Conservation (phyloP, 2,888 invertebrate genomes). For the Malachius bipustulatus region DNA sequence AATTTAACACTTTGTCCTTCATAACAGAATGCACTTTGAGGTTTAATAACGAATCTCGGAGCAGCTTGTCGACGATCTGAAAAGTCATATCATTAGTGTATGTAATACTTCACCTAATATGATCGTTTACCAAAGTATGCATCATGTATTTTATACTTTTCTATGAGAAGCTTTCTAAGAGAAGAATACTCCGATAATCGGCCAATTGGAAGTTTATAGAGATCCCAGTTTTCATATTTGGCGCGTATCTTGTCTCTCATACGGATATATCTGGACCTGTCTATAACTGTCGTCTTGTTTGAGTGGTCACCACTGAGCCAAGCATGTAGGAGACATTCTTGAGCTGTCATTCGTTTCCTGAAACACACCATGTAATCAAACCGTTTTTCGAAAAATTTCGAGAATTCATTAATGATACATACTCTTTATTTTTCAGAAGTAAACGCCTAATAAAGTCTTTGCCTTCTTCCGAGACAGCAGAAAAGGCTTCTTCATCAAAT, state of each 20-base stretch:
- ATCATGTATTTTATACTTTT: constrained; percentile 94
- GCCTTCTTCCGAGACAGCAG: constrained; percentile 87
- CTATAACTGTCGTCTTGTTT: constrained; percentile 63
- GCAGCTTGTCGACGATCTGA: constrained; percentile 93
- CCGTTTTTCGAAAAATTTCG: background rate
- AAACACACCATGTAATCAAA: too few relatives aligned
- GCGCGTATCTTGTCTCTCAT: constrained; percentile 80
- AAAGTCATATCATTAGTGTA: constrained; percentile 13
- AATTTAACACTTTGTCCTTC: constrained; percentile 97
- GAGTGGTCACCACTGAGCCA: constrained; percentile 89
- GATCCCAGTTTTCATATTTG: constrained; percentile 68
- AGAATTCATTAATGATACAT: constrained; percentile 33
- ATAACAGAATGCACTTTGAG: constrained; percentile 88
- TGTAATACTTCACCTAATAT: constrained; percentile 5
- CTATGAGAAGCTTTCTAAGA: constrained; percentile 85
- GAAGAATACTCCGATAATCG: constrained; percentile 95
- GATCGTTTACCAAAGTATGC: constrained; percentile 70
- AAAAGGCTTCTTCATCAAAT: constrained; percentile 94
- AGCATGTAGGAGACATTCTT: constrained; percentile 89
- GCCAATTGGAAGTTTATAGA: constrained; percentile 88
- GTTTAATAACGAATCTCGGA: constrained; percentile 95
- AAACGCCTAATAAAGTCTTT: constrained; percentile 95
- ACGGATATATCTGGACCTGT: constrained; percentile 70
- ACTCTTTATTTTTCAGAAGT: constrained; percentile 87
- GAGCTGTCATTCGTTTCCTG: constrained; percentile 94